These are phyloP conservation scores for Champsocephalus gunnari DNA, from an alignment of 2,797 vertebrate genomes.

Conservation along the genomic window DNA sequence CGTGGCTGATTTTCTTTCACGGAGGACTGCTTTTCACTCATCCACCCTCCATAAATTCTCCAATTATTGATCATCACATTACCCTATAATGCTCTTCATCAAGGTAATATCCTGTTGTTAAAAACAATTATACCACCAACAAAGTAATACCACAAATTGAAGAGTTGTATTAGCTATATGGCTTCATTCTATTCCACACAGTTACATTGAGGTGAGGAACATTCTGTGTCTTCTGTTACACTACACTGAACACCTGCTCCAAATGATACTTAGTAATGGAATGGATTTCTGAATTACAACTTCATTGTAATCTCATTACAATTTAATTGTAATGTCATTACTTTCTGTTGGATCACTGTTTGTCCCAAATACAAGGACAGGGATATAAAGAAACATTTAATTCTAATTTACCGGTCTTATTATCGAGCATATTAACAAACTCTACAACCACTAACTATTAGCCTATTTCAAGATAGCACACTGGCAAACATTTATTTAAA, in stretches of 20 bases:
- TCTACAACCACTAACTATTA: constrained; percentile 5
- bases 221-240: constrained; percentile 50
- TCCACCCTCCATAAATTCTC: constrained; percentile 75
- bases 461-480: constrained; percentile 16
- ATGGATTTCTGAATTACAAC: constrained; percentile 16
- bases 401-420: constrained; percentile 42
- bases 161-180: constrained; percentile 38
- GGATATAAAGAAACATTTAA: constrained; percentile 26
- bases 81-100: constrained; percentile 63
- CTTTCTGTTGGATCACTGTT: constrained; percentile 27
- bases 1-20: constrained; percentile 64
- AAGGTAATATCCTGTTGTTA: constrained; percentile 64
- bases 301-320: constrained; percentile 12
- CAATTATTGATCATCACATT: constrained; percentile 74
- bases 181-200: constrained; percentile 34
- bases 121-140: constrained; percentile 51
- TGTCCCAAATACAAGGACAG: constrained; percentile 16
- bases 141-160: constrained; percentile 47
- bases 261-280: constrained; percentile 33
- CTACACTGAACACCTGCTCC: constrained; percentile 45
- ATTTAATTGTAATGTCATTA: constrained; percentile 12
- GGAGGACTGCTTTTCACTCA: constrained; percentile 65
- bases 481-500: constrained; percentile 5
- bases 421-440: constrained; percentile 19
- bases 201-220: constrained; percentile 25